phyloP scores from a whole-genome alignment of 2,113 vertebrate genomes.

The Grallaria varia region DNA sequence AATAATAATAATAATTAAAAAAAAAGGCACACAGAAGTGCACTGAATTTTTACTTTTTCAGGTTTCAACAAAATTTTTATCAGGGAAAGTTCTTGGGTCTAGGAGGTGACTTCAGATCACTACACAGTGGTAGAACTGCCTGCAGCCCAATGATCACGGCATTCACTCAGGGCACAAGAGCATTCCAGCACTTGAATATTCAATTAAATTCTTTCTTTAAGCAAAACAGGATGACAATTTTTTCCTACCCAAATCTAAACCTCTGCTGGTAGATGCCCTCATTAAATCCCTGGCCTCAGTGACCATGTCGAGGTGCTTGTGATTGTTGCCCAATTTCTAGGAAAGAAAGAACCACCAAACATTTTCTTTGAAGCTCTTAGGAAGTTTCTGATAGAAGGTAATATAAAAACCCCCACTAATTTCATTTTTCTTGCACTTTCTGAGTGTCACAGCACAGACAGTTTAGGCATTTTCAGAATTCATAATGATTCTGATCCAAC shows the following conservation, averaged over 20 bases:
- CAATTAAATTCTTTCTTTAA: not conserved
- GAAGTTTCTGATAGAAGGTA: not conserved
- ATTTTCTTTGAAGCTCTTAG: not conserved
- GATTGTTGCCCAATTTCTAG: not conserved
- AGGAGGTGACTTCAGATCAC: not conserved
- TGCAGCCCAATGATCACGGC: not conserved
- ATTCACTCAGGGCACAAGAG: constrained; percentile 19
- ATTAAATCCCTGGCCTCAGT: not conserved
- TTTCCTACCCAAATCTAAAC: not conserved
- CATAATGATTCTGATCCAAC: not conserved
- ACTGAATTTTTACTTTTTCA: not conserved
- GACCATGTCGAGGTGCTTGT: not conserved
- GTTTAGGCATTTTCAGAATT: not conserved
- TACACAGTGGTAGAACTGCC: not conserved
- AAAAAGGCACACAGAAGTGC: not conserved
- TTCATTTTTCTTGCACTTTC: not conserved
- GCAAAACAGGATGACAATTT: not conserved
- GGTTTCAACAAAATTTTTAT: not conserved
- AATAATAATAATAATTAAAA: too few relatives aligned
- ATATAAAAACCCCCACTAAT: fast-evolving
- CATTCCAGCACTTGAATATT: not conserved
- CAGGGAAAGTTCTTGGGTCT: not conserved
- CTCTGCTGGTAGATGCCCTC: not conserved
- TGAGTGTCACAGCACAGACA: not conserved
- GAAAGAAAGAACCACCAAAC: not conserved